Evolutionary conservation across 2,113 vertebrate species (phyloP), one percentile per base, ranked within the genome.

Genomic region (Rhynchomys soricoides): DNA sequence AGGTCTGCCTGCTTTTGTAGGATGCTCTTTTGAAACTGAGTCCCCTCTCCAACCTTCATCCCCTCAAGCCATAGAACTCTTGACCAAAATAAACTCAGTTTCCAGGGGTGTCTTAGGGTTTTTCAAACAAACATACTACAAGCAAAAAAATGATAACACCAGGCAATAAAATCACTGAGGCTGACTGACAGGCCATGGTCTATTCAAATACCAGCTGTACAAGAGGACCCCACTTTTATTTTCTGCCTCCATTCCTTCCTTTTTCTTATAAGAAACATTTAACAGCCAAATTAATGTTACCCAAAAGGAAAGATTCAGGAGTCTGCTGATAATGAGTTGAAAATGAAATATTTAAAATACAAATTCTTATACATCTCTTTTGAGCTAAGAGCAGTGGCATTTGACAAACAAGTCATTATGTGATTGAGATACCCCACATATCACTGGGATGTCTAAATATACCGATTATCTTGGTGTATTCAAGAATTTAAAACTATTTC

Each of bases 371-470:
- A 97, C 16, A 55, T 2, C 91, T 96, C 95, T 95, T 89, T 71
- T 79, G 93, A 81, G 92, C 91, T 94, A 24, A 29, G 12, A 95
- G 85, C 34, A 50, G 12, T 75, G 31, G 15, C 16, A 86, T 97
- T 96, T 81, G 15, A 62, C 55, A 95, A 97, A 88, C 22, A 15
- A 85, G 89, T 43, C 74, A 81, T 83, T 97, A 78, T 75, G 81
- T 96, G 97, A 97, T 64, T 97, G 94, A 97, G 66, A 95, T 96
- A 89, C 96, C 75, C 79, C 95, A n/a, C 86, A 93, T 83, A 97
- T 97, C 97, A 95, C 66, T 97, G 37, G 93, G 94, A 81, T 71
- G 59, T 87, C 74, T 92, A 97, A 94, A 66, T 45, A 97, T 43
- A 50, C 34, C 86, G 64, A 90, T 59, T 10, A 3, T 96, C 96